These are phyloP conservation scores for Typhlomys cinereus DNA, from an alignment of 2,113 vertebrate species.

Conservation along the genomic window DNA sequence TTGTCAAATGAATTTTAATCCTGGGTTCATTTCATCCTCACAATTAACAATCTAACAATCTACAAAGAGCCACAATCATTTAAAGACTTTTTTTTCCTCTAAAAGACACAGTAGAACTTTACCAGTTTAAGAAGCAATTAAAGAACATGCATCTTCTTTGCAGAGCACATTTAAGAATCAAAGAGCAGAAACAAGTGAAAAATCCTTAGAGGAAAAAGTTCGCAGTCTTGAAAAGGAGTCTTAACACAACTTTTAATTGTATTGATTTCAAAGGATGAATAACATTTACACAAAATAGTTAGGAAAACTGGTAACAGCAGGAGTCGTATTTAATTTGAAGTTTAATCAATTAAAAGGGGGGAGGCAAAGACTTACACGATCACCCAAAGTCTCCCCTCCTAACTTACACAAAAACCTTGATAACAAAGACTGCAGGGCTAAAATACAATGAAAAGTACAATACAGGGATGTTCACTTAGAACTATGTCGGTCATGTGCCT, in stretches of 20 bases:
- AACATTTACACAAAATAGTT: slow-evolving; percentile 77
- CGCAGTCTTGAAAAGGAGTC: slow-evolving; percentile 70
- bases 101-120: slow-evolving; percentile 56
- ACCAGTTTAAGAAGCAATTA: slow-evolving; percentile 78
- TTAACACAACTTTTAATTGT: slow-evolving; percentile 74
- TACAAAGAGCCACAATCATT: slow-evolving; percentile 74
- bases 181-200: slow-evolving; percentile 78
- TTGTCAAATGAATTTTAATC: slow-evolving; percentile 76
- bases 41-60: slow-evolving; percentile 78
- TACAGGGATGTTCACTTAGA: slow-evolving; percentile 59
- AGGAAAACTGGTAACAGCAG: slow-evolving; percentile 78
- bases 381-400: slow-evolving; percentile 60
- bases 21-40: slow-evolving; percentile 74
- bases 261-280: slow-evolving; percentile 78
- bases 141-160: slow-evolving; percentile 76
- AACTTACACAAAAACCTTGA: slow-evolving; percentile 63
- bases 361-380: slow-evolving; percentile 64
- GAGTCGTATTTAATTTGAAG: slow-evolving; percentile 82
- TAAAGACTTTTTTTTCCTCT: slow-evolving; percentile 71
- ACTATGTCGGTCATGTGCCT: slow-evolving; percentile 33
- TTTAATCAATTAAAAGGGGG: slow-evolving; percentile 78
- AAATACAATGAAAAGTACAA: slow-evolving; percentile 56
- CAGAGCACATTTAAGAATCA: slow-evolving; percentile 77
- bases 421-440: slow-evolving; percentile 58
- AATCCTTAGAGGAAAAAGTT: slow-evolving; percentile 77